Percentiles rank a stretch among this genome's conserved stretches.
Conservation (phyloP, 2,113 vertebrate species). For the Dicaeum eximium region DNA sequence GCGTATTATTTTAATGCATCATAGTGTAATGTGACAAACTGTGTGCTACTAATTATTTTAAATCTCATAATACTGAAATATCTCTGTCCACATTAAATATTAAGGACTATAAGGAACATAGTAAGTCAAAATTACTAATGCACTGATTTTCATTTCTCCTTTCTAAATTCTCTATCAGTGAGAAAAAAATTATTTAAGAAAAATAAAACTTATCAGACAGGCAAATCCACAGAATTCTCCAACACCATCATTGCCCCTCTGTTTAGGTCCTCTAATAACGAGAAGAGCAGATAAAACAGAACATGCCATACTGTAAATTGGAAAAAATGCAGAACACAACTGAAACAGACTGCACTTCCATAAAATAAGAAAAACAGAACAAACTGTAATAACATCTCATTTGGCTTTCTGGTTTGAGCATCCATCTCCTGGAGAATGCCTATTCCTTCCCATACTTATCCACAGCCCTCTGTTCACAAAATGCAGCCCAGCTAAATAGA, state of each 20-base stretch:
- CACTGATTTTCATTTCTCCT: background rate
- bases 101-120: background rate
- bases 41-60: constrained; percentile 35
- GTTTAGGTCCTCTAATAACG: background rate
- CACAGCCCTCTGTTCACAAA: background rate
- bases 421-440: background rate
- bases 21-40: background rate
- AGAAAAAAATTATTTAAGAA: background rate
- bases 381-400: background rate
- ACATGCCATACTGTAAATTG: background rate
- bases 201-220: constrained; percentile 33
- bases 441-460: background rate
- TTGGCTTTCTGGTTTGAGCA: background rate
- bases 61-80: constrained; percentile 16
- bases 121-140: background rate
- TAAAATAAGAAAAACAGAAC: background rate
- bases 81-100: background rate
- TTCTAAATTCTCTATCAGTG: background rate
- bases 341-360: background rate
- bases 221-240: constrained; percentile 2
- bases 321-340: background rate
- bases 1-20: background rate
- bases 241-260: background rate
- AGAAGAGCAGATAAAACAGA: background rate
- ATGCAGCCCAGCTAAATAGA: background rate